Base-by-base conservation (phyloP, 2,797 vertebrate species). In the Neosilurus hyrtlii region DNA sequence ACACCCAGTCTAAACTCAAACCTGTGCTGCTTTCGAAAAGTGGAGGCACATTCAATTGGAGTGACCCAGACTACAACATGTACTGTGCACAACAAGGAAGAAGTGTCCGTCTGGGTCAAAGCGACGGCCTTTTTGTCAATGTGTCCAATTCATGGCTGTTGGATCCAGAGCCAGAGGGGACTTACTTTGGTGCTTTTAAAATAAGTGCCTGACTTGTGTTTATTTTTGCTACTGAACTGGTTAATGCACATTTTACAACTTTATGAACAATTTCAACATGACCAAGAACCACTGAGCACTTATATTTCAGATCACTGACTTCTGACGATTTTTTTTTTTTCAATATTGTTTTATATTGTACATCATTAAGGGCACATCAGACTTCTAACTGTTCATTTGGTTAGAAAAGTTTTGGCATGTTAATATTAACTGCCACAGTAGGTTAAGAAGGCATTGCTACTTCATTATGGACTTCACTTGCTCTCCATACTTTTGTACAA, bases 161-260 rank as follows among this genome's bases (percentile, higher is more conserved):
- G 90, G 97, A 99, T 91, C 96, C 90, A 0, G 95, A 95, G 0
- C 94, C 95, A 76, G 95, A 96, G 77, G 96, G 96, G 86, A 98
- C 96, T 5, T 99, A 98, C 61, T 98, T 99, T 84, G 98, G 98
- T 79, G 96, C 95, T 0, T 96, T 99, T 88, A 99, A 98, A 92
- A 92, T 97, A 88, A 94, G 95, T 65, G 95, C 96, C 92, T 95
- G 96, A 95, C 92, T 93, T 68, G 49, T 76, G 52, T 82, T 80
- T n/a, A 80, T 74, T 76, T 80, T 81, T 92, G 90, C 94, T 95
- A 94, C 93, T 95, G 94, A 95, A 93, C 91, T 85, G 92, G 90
- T 90, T 82, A 76, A 85, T 87, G 89, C 87, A 91, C 88, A 83
- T 84, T 76, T 86, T 78, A 82, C 82, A 80, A 66, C 61, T 74